These are phyloP conservation scores for Iguana delicatissima DNA, from an alignment of 2,797 vertebrate species.

Conservation along the genomic window DNA sequence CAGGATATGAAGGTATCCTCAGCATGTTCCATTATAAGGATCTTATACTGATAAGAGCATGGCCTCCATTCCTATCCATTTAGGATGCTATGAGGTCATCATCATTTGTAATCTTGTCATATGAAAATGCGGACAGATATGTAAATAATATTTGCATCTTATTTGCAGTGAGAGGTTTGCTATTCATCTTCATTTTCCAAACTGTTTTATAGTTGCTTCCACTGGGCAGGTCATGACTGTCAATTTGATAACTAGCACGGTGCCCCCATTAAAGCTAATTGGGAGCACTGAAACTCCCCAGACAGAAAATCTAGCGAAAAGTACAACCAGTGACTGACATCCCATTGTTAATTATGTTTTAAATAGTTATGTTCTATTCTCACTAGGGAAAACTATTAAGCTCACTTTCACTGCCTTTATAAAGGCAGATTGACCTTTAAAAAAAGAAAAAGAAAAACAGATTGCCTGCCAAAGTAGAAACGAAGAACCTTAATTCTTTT, in stretches of 20 bases:
- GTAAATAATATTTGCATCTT: slow-evolving; percentile 53
- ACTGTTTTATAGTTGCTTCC: slow-evolving; percentile 72
- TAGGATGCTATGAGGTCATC: slow-evolving; percentile 45
- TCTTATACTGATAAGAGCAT: slow-evolving; percentile 52
- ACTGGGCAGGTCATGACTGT: slow-evolving; percentile 73
- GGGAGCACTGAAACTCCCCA: slow-evolving; percentile 72
- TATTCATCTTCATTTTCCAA: slow-evolving; percentile 74
- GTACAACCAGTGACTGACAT: slow-evolving; percentile 70
- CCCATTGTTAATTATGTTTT: slow-evolving; percentile 78
- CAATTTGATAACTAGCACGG: slow-evolving; percentile 75
- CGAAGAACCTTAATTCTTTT: slow-evolving; percentile 73
- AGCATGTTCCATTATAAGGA: slow-evolving; percentile 59
- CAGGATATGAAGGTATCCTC: neutral
- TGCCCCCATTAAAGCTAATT: slow-evolving; percentile 74
- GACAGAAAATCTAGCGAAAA: slow-evolving; percentile 71
- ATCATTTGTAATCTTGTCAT: slow-evolving; percentile 51
- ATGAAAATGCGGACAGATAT: slow-evolving; percentile 28
- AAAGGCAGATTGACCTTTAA: slow-evolving; percentile 77
- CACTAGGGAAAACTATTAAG: slow-evolving; percentile 72
- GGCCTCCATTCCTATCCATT: slow-evolving; percentile 2
- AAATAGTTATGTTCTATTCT: slow-evolving; percentile 76
- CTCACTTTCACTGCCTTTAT: slow-evolving; percentile 73
- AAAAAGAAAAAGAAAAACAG: slow-evolving; percentile 51
- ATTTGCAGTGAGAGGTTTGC: slow-evolving; percentile 57
- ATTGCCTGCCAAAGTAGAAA: slow-evolving; percentile 73